Conservation (phyloP, 2,797 vertebrate genomes). For the Crotalus adamanteus region DNA sequence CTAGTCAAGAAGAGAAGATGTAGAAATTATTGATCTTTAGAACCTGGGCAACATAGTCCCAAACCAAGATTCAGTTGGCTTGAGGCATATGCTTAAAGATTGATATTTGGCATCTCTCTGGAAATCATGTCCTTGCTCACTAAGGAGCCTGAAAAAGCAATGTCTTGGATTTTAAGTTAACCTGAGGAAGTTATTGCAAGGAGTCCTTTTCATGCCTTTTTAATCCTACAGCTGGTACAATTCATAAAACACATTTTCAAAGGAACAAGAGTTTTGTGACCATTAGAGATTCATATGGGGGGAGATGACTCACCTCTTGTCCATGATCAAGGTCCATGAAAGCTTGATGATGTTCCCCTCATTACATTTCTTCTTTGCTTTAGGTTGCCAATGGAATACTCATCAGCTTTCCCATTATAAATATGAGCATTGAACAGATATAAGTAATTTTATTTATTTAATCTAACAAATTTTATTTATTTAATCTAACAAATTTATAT, state of each 20-base stretch:
- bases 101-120: background rate
- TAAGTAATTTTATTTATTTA: background rate
- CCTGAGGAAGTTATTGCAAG: background rate
- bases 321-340: background rate
- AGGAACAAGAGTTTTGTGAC: background rate
- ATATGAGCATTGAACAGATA: background rate
- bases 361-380: background rate
- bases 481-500: background rate
- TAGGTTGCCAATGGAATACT: background rate
- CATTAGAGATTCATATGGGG: background rate
- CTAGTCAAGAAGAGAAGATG: background rate
- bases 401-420: background rate
- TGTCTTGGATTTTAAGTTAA: background rate
- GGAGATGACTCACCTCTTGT: background rate
- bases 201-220: background rate
- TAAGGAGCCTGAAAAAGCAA: constrained; percentile 17
- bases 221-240: background rate
- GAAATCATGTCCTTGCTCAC: constrained; percentile 21
- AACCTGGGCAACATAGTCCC: constrained; percentile 17
- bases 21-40: constrained; percentile 19
- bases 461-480: background rate
- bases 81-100: constrained; percentile 11
- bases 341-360: background rate
- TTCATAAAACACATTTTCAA: background rate
- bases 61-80: constrained; percentile 9